Evolutionary conservation across 2,888 invertebrate genomes (phyloP).

Genomic region (Nomada fucata): DNA sequence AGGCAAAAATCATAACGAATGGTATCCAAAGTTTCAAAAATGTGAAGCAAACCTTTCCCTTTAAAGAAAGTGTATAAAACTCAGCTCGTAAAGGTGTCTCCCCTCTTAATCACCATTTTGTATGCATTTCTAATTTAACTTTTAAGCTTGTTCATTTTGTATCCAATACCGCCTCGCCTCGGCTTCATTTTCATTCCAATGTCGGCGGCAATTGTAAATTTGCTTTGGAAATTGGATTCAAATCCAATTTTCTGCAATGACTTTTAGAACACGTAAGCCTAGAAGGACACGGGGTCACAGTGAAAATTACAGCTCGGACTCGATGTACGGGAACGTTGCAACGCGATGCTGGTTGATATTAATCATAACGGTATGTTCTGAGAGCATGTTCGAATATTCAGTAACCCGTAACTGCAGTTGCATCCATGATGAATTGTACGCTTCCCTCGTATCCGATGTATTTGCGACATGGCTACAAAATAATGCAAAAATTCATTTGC

Average conservation of each 20-base stretch:
- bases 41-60: too few relatives aligned
- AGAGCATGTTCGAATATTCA: constrained; percentile 46
- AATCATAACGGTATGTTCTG: constrained; percentile 51
- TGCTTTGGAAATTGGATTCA: neutral
- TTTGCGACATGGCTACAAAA: neutral
- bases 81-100: too few relatives aligned
- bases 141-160: too few relatives aligned
- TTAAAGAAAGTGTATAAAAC: too few relatives aligned
- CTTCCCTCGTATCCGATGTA: constrained; percentile 6
- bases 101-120: too few relatives aligned
- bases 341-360: constrained; percentile 40
- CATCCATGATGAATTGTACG: constrained; percentile 43
- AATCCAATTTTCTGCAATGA: constrained; percentile 13
- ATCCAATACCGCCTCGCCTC: too few relatives aligned
- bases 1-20: too few relatives aligned
- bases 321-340: constrained; percentile 16
- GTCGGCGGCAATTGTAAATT: too few relatives aligned
- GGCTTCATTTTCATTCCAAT: too few relatives aligned
- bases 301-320: constrained; percentile 37
- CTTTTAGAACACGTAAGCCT: constrained; percentile 1
- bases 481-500: constrained; percentile 19
- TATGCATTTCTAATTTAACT: too few relatives aligned
- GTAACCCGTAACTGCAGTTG: constrained; percentile 46
- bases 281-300: constrained; percentile 7
- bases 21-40: too few relatives aligned